A percentile compares a stretch with the other conserved stretches of the same genome.
phyloP scores from a whole-genome alignment of 2,888 invertebrate genomes.

The Aproaerema taeniolella region DNA sequence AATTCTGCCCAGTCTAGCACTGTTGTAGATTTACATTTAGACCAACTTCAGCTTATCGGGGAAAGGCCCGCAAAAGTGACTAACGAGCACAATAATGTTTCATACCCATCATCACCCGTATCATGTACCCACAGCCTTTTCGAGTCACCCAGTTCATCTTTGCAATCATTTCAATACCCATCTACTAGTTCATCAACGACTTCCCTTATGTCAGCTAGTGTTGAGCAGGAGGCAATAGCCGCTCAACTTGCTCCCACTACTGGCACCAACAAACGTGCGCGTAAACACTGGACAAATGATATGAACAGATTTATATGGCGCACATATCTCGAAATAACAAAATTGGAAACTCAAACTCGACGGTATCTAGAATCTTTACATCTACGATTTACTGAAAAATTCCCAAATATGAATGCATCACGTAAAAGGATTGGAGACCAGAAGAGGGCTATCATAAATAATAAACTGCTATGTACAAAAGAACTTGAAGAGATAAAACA shows the following conservation, averaged over 20 bases:
- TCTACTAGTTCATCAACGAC: background rate
- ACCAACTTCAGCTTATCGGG: background rate
- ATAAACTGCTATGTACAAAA: background rate
- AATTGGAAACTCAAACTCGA: background rate
- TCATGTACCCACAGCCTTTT: background rate
- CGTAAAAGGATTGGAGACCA: background rate
- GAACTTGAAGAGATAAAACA: background rate
- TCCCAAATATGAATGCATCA: background rate
- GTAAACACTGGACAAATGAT: background rate
- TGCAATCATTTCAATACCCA: background rate
- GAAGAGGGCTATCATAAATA: background rate
- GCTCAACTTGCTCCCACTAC: background rate
- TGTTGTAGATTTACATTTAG: background rate
- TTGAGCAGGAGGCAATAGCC: background rate
- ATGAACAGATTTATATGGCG: no score
- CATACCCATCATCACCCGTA: background rate
- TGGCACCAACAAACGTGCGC: background rate
- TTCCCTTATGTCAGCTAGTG: background rate
- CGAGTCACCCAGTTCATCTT: no score
- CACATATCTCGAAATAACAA: background rate
- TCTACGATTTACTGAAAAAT: background rate
- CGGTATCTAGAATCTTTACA: background rate
- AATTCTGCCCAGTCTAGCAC: background rate
- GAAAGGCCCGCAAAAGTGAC: no score
- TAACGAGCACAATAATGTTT: no score